Base-by-base conservation (phyloP, 1,140 invertebrate genomes). In the Magallana gigas region DNA sequence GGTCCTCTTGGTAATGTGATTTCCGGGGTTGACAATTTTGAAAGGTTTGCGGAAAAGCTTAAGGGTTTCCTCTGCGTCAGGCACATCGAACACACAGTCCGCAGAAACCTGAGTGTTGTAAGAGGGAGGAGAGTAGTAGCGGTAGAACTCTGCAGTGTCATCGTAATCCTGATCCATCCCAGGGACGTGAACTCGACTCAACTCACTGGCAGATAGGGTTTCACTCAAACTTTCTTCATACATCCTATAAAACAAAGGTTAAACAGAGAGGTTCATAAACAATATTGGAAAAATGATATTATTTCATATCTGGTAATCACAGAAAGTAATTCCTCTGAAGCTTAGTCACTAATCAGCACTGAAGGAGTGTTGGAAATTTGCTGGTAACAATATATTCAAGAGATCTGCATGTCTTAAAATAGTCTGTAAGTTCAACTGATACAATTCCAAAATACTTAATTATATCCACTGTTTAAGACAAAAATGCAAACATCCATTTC, bases 11-110 rank as follows among this genome's bases (percentile, higher is more conserved):
- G 91, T 91, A 48, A 92, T 89, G 88, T 94, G 93, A 48, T 89
- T 83, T 18, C 93, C 93, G 57, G 94, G 94, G 76, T 92, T 90
- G 23, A 94, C 76, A 23, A 94, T 90, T 36, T 91, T 88, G 87
- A 93, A 93, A 9, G 89, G 86, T 85, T 92, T 92, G 3, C 91
- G 85, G 16, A 93, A 84, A 23, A 92, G 86, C 86, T 91, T 92
- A 3, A 90, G 84, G 23, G 91, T 89, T 81, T 92, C 91, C 84
- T 92, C 92, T 36, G 92, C 93, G 87, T 93, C 92, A 68, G 89
- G 85, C 23, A 89, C 64, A 48, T 93, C 92, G 88, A 93, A 94
- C 16, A 87, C 85, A 48, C 87, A 90, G 59, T 91, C 92, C 82
- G 3, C 88, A 89, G 36, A 89, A 23, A 68, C 60, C 16, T 87